These are phyloP conservation scores for Zeus faber DNA, from an alignment of 2,113 vertebrate species.

Conservation along the genomic window DNA sequence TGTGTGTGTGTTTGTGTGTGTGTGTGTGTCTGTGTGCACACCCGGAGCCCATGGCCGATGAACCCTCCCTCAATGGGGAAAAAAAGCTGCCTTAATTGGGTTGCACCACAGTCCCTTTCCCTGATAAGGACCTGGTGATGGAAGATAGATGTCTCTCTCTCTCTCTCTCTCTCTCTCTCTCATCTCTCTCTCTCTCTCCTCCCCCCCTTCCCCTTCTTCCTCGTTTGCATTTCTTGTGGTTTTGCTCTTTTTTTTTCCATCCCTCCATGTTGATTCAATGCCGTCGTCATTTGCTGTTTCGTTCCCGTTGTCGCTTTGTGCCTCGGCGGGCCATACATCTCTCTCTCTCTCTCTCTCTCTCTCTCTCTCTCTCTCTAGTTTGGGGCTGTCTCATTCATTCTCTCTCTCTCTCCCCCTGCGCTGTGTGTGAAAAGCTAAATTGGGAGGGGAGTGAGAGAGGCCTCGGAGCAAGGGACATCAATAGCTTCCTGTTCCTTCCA, in stretches of 20 bases:
- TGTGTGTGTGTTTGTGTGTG: not conserved
- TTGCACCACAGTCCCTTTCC: conserved; percentile 47
- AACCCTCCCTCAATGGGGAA: conserved; percentile 54
- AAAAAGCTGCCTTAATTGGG: conserved; percentile 63
- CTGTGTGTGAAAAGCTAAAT: conserved; percentile 67
- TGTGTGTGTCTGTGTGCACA: not conserved
- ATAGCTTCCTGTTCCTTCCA: conserved; percentile 67
- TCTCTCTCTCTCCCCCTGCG: conserved; percentile 50
- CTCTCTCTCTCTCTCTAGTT: not conserved
- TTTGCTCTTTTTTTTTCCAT: too few species aligned
- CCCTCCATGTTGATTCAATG: too few species aligned
- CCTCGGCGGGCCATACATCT: too few species aligned
- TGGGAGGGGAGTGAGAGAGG: conserved; percentile 47
- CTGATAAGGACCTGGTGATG: conserved; percentile 49
- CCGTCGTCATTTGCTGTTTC: too few species aligned
- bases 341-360: not conserved
- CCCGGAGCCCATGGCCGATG: conserved; percentile 45
- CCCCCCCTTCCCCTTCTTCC: not conserved
- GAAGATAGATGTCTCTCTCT: conserved; percentile 20
- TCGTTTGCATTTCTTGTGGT: too few species aligned
- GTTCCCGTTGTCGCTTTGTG: too few species aligned
- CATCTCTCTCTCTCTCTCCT: conserved; percentile 7
- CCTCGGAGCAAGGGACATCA: conserved; percentile 63
- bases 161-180: conserved; percentile 41
- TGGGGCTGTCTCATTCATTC: conserved; percentile 38